Evolutionary conservation across 2,797 vertebrate genomes (phyloP), one percentile per base, ranked within the genome.

Genomic region (Microtus obscurus): DNA sequence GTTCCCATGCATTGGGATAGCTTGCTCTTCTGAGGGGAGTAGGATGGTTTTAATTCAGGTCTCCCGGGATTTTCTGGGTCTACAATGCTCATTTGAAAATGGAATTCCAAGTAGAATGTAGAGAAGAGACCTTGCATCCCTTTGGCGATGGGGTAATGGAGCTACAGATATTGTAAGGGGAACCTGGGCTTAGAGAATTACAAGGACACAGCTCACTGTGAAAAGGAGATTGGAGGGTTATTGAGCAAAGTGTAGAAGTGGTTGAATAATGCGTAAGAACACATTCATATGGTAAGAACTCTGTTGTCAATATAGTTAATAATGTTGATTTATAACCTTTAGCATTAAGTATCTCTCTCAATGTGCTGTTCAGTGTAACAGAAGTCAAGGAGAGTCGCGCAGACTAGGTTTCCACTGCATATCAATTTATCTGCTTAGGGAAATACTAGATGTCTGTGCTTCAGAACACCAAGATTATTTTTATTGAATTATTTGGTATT

Each of bases 231-330:
- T 37, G 6, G 65, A 53, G 43, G 27, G 19, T 45, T 76, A 10
- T 19, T 56, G 14, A 86, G 31, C 56, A 79, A 80, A 82, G 2
- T 2, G 1, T 25, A 9, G 43, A 93, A 63, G 6, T 89, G 76
- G 71, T 43, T 80, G 37, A 74, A 93, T 95, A 89, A 87, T 67
- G 88, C 59, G 78, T 45, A 40, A 92, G 59, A 78, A 93, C 40
- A 85, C 2, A 80, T 43, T 25, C 45, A 29, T 16, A 34, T 29
- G 82, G 71, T 74, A 78, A 77, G 88, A 89, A 78, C 13, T 63
- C 67, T 94, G 21, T 2, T 53, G 43, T 91, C 69, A 93, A 92
- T 94, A 95, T 90, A 94, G 74, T 53, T 79, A 77, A 92, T 95
- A 78, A 71, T 73, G 19, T 43, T 77, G 43, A 56, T 86, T 37